Conservation (phyloP, 2,888 invertebrate genomes). For the Alcis repandata region DNA sequence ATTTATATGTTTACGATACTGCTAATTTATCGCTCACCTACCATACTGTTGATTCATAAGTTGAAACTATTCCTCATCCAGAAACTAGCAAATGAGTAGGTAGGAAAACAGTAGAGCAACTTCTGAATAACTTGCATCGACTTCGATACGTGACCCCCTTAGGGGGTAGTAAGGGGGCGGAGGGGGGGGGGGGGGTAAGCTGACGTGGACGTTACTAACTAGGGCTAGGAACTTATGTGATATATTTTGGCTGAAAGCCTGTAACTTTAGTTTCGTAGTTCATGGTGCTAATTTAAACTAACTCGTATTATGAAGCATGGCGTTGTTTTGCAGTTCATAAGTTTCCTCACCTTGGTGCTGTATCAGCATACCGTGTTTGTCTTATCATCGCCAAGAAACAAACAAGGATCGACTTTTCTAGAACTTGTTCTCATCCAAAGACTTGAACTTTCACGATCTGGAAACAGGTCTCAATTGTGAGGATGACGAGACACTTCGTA, state of each 20-base stretch:
- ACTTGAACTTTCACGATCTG: too few relatives aligned
- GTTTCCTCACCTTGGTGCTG: too few relatives aligned
- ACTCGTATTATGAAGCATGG: constrained; percentile 2
- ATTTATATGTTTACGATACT: too few relatives aligned
- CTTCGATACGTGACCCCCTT: constrained; percentile 26
- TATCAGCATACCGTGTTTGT: too few relatives aligned
- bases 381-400: too few relatives aligned
- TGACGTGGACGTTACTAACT: constrained; percentile 1
- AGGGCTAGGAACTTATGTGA: constrained; percentile 6
- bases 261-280: not conserved
- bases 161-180: too few relatives aligned
- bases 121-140: constrained; percentile 15
- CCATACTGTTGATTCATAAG: constrained; percentile 1
- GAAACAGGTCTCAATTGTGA: too few relatives aligned
- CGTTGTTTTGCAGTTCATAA: too few relatives aligned
- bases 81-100: constrained; percentile 1
- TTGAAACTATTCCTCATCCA: constrained; percentile 4
- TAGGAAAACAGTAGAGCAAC: constrained; percentile 15
- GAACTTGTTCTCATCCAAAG: too few relatives aligned
- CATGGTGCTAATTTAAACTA: not conserved
- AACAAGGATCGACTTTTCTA: too few relatives aligned
- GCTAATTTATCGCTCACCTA: not conserved
- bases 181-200: constrained; percentile 1
- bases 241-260: not conserved
- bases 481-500: too few relatives aligned